Base-by-base conservation (phyloP, 2,113 vertebrate genomes). In the Copsychus sechellarum region DNA sequence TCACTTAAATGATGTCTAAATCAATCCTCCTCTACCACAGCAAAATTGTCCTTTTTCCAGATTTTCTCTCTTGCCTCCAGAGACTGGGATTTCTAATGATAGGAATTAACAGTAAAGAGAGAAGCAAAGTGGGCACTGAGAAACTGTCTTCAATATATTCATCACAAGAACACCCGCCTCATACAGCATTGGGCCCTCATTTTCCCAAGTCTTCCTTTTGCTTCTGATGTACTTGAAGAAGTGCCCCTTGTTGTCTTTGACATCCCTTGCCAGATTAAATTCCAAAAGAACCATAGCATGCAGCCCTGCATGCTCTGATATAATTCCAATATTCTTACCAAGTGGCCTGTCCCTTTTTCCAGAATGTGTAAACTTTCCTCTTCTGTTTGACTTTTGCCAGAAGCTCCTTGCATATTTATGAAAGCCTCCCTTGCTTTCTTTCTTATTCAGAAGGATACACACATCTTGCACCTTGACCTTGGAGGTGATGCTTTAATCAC, bases 221-320 rank as follows among this genome's bases (percentile, higher is more conserved):
- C 50, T 88, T 58, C 33, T 33, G 33, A 26, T 33, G 17, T 58
- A 18, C 26, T 86, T 60, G 25, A 86, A 50, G 21, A 50, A 31
- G 17, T 43, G 14, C 7, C 8, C 9, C 21, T 36, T 67, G 21
- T 6, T 67, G 31, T 33, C 26, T 36, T 51, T 36, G 36, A 58
- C 11, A 43, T 22, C 22, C 3, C 18, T 60, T 60, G 22, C 8
- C 26, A 77, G 23, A 67, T 43, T 36, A 0, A 0, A 12, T 36
- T 77, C 26, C 26, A 88, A 72, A 65, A 36, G 6, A 73, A 33
- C 14, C 22, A 31, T 56, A 64, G 24, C 31, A 40, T 12, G 14
- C 34, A 79, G 13, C 16, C 18, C 20, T 42, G 17, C 17, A 19
- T 64, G 11, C 25, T 57, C 15, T 33, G 12, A 33, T 42, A 33